Evolutionary conservation across 37 sponge, comb jelly and placozoan species (phyloP).

Genomic region (Bolinopsis microptera): DNA sequence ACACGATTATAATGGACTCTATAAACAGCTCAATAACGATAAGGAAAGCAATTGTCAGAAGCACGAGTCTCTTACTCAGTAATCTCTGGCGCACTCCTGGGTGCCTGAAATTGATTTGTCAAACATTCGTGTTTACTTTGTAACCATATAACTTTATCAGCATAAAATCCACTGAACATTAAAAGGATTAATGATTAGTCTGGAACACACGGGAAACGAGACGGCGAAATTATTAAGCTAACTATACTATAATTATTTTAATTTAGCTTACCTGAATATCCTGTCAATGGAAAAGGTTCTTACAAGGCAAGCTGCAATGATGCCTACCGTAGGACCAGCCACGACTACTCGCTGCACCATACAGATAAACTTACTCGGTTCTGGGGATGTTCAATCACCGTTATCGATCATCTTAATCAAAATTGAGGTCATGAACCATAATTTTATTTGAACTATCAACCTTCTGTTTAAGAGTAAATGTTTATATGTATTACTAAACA

Average conservation of each 20-base stretch:
- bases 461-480: no score
- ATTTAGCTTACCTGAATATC: constrained; percentile 62
- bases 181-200: no score
- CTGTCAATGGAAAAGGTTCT: constrained; percentile 64
- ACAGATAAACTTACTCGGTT: not conserved
- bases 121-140: no score
- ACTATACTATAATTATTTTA: no score
- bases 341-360: constrained; percentile 48
- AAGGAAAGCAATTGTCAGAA: constrained; percentile 34
- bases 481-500: no score
- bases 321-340: constrained; percentile 50
- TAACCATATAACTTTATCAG: no score
- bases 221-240: no score
- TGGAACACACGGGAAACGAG: no score
- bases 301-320: constrained; percentile 62
- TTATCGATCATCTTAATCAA: no score
- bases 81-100: constrained; percentile 53
- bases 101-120: constrained; percentile 36
- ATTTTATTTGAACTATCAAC: no score
- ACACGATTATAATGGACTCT: constrained; percentile 55
- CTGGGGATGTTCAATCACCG: not conserved
- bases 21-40: constrained; percentile 51
- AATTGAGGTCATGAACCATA: no score
- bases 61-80: not conserved
- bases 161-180: no score